Conservation (phyloP, 1,140 invertebrate genomes). For the Pygmarrhopalites habei region DNA sequence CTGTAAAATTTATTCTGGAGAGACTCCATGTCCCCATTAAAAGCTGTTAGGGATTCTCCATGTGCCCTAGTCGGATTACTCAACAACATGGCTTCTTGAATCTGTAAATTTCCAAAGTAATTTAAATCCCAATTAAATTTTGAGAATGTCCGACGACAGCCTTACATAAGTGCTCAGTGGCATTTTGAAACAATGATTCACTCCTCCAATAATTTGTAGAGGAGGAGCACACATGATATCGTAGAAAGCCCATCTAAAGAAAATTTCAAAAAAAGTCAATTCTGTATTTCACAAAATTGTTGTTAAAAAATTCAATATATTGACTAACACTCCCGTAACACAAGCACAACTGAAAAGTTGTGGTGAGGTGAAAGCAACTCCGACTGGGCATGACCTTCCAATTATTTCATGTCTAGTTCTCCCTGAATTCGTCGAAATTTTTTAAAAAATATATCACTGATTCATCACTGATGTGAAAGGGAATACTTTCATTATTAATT, state of each 20-base stretch:
- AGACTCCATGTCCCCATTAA: conserved; percentile 12
- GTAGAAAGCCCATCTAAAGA: conserved; percentile 24
- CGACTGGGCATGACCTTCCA: conserved; percentile 17
- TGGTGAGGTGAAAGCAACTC: conserved; percentile 14
- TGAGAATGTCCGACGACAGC: background rate
- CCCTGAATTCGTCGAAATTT: too few species aligned
- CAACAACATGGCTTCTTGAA: conserved; percentile 12
- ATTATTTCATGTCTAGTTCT: conserved; percentile 11
- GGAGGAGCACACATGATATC: conserved; percentile 16
- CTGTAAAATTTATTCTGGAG: conserved; percentile 17
- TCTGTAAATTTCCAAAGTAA: too few species aligned
- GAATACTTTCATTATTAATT: too few species aligned
- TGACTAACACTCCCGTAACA: conserved; percentile 24
- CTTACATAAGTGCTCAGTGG: conserved; percentile 17
- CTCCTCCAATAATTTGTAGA: conserved; percentile 13
- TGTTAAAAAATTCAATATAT: background rate
- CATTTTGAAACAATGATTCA: conserved; percentile 23
- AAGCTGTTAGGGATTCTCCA: conserved; percentile 9
- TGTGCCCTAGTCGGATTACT: conserved; percentile 12
- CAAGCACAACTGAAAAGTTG: conserved; percentile 24
- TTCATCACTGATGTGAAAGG: too few species aligned
- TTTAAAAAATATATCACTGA: too few species aligned
- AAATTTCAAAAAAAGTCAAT: background rate
- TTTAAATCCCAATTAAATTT: too few species aligned
- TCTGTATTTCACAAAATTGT: background rate